Evolutionary conservation across 2,888 invertebrate species (phyloP).

Genomic region (Anoplius nigerrimus): DNA sequence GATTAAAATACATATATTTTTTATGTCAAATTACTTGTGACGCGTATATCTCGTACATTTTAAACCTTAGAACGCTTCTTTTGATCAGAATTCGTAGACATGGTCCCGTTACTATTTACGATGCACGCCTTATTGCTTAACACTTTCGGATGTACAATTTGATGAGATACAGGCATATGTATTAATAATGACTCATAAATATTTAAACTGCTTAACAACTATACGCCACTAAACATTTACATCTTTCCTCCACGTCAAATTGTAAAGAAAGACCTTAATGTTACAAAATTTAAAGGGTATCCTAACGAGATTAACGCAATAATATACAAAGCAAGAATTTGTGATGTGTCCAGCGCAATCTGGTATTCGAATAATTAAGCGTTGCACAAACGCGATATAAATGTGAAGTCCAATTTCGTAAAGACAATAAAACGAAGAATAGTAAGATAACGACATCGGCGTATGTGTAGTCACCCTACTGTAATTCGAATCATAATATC

Average conservation of each 20-base stretch:
- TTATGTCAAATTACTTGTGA: no score
- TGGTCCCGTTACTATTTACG: no score
- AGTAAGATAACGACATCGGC: slow-evolving; percentile 5
- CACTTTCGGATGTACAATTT: no score
- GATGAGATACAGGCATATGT: slow-evolving; percentile 22
- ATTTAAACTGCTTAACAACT: slow-evolving; percentile 30
- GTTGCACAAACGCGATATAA: slow-evolving; percentile 19
- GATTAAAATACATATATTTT: no score
- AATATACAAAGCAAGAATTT: slow-evolving; percentile 66
- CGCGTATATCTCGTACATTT: no score
- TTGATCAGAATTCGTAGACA: no score
- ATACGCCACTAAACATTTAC: slow-evolving; percentile 48
- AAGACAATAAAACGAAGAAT: slow-evolving; percentile 11
- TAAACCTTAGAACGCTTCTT: no score
- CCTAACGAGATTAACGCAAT: slow-evolving; percentile 55
- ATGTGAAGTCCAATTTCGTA: slow-evolving; percentile 33
- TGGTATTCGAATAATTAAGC: slow-evolving; percentile 12
- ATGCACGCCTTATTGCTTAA: no score
- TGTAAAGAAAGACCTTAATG: slow-evolving; percentile 30
- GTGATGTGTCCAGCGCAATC: slow-evolving; percentile 5
- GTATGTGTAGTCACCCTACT: not conserved
- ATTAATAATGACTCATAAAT: slow-evolving; percentile 38
- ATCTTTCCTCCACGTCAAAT: slow-evolving; percentile 18
- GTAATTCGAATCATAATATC: no score
- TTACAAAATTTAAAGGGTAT: slow-evolving; percentile 33